A percentile compares a stretch with the other conserved stretches of the same genome.
Conservation (phyloP, 2,113 vertebrate genomes). For the Heteronetta atricapilla region DNA sequence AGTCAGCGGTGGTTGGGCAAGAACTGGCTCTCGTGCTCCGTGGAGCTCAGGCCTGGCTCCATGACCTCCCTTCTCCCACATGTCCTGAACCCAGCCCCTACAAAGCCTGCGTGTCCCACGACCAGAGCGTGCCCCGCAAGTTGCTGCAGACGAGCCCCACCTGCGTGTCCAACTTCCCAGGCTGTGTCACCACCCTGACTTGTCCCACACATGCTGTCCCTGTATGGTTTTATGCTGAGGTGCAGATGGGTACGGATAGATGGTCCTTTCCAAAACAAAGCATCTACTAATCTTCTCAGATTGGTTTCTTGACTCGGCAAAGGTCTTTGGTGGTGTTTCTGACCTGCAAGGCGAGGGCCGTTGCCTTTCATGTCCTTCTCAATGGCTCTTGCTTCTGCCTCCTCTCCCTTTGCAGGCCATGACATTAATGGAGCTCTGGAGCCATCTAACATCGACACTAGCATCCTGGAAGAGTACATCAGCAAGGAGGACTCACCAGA, state of each 20-base stretch:
- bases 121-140: fast-evolving
- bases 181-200: background rate
- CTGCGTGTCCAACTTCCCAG: background rate
- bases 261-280: background rate
- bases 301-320: background rate
- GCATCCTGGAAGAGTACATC: constrained; percentile 99
- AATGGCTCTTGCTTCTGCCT: background rate
- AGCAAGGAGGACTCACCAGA: constrained; percentile 97
- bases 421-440: constrained; percentile 98
- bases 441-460: constrained; percentile 96
- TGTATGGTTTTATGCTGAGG: fast-evolving
- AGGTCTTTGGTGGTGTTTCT: background rate
- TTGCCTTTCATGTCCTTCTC: background rate
- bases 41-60: background rate
- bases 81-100: background rate
- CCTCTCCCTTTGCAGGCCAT: constrained; percentile 83
- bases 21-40: background rate
- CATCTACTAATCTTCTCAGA: background rate
- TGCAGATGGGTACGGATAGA: background rate
- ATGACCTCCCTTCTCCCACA: background rate
- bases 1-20: background rate
- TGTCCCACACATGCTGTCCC: fast-evolving
- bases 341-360: background rate
- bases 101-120: fast-evolving
- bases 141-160: background rate